Evolutionary conservation across 2,888 invertebrate species (phyloP).

Genomic region (Cyaniris semiargus): DNA sequence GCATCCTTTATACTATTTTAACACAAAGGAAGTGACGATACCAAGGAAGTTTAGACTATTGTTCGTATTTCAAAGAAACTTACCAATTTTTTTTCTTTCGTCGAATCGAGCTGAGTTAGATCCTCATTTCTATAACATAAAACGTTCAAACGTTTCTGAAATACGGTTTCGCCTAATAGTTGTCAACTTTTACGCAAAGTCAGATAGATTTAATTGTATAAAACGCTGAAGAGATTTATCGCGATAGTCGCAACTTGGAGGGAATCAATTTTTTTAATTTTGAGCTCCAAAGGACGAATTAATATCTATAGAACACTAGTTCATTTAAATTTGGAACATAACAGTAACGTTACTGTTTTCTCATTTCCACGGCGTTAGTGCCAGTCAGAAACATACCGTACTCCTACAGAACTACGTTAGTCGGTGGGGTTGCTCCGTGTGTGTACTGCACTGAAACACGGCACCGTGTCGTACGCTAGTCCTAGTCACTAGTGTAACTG

Average conservation of each 20-base stretch:
- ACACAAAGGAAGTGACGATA: too few relatives aligned
- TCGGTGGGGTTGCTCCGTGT: neutral
- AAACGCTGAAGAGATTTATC: neutral
- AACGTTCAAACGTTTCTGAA: too few relatives aligned
- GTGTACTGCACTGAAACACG: neutral
- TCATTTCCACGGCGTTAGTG: neutral
- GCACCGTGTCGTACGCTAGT: neutral
- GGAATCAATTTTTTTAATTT: slow-evolving; percentile 5
- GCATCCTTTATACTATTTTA: too few relatives aligned
- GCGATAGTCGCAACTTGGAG: neutral
- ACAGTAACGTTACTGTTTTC: neutral
- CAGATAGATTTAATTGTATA: too few relatives aligned
- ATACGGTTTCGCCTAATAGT: too few relatives aligned
- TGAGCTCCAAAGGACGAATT: slow-evolving; percentile 15
- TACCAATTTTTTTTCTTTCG: too few relatives aligned
- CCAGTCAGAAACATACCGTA: neutral
- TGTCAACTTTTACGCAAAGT: too few relatives aligned
- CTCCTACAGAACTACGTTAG: neutral
- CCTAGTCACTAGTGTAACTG: neutral
- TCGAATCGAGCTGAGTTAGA: too few relatives aligned
- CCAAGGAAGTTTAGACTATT: too few relatives aligned
- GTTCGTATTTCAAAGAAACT: too few relatives aligned
- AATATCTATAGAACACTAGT: too few relatives aligned
- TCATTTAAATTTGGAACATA: neutral
- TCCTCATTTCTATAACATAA: too few relatives aligned